Evolutionary conservation across 23 tunicate genomes (phyloP).

Genomic region (Trididemnum clinides): DNA sequence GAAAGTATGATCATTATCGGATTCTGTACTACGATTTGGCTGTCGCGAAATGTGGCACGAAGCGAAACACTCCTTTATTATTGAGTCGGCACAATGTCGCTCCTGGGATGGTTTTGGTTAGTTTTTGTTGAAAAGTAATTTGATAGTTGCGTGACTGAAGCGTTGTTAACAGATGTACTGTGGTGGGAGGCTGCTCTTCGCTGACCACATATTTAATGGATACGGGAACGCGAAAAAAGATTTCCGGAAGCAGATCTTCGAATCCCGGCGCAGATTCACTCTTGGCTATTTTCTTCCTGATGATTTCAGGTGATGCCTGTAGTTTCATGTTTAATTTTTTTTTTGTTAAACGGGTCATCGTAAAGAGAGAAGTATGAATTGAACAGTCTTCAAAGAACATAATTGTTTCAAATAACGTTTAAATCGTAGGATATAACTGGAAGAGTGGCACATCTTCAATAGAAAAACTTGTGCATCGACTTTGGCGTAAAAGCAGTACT

Average conservation of each 20-base stretch:
- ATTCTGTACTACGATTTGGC: constrained; percentile 79
- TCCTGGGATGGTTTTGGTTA: constrained; percentile 95
- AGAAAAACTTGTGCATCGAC: neutral
- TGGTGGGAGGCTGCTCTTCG: constrained; percentile 78
- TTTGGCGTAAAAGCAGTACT: neutral
- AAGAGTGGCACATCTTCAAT: neutral
- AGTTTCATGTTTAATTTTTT: too few species aligned
- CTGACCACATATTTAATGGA: constrained; percentile 94
- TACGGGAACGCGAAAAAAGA: constrained; percentile 93
- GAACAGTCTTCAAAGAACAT: neutral
- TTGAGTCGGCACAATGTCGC: constrained; percentile 87
- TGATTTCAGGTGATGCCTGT: constrained; percentile 68
- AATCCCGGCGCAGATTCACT: constrained; percentile 51
- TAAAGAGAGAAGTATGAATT: neutral
- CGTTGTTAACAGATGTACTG: constrained; percentile 87
- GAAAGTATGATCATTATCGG: constrained; percentile 73
- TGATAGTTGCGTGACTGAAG: neutral
- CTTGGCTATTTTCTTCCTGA: constrained; percentile 84
- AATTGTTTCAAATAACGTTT: neutral
- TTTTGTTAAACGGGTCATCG: neutral
- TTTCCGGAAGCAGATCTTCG: constrained; percentile 76
- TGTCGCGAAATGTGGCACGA: constrained; percentile 59
- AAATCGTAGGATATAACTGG: neutral
- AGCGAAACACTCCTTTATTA: constrained; percentile 57
- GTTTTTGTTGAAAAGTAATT: neutral